A percentile compares a stretch with the other conserved stretches of the same genome.
phyloP scores from a whole-genome alignment of 2,888 invertebrate species.

The Chironomus riparius region DNA sequence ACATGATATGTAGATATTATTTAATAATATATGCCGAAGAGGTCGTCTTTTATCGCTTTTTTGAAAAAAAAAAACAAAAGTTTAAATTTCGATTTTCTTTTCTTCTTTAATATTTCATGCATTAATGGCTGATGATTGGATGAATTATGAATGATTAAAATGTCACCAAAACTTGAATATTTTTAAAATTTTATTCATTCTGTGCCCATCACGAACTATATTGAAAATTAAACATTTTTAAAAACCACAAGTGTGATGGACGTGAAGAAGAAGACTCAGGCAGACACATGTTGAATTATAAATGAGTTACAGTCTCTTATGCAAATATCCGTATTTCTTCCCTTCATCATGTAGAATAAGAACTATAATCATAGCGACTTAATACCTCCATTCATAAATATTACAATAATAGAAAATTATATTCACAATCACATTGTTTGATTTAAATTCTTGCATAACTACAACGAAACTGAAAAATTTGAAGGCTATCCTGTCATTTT shows the following conservation, averaged over 20 bases:
- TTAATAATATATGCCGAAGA: neutral
- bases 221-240: neutral
- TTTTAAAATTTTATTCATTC: neutral
- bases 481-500: neutral
- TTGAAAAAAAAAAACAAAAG: neutral
- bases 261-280: neutral
- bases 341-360: neutral
- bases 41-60: neutral
- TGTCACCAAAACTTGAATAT: neutral
- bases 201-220: neutral
- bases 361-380: neutral
- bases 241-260: too few relatives aligned
- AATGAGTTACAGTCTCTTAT: neutral
- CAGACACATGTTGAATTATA: neutral
- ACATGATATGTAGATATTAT: neutral
- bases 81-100: neutral
- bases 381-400: neutral
- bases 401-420: neutral
- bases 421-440: neutral
- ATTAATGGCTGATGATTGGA: too few relatives aligned
- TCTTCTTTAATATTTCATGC: neutral
- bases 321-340: neutral
- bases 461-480: neutral
- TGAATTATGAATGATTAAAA: neutral
- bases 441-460: neutral